Evolutionary conservation across 2,888 invertebrate species (phyloP).

Genomic region (Cerceris rybyensis): DNA sequence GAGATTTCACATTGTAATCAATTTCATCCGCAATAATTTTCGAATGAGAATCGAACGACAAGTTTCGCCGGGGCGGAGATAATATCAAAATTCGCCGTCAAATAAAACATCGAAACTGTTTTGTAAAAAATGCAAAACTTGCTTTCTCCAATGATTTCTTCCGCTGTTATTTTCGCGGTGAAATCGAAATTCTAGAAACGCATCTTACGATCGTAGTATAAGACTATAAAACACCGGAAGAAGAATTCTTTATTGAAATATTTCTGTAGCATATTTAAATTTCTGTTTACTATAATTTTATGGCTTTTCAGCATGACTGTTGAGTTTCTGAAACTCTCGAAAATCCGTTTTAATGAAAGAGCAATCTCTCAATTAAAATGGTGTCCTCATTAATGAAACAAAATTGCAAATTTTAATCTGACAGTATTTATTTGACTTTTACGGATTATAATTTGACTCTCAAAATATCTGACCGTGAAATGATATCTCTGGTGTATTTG

Average conservation of each 20-base stretch:
- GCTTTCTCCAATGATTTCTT: constrained; percentile 32
- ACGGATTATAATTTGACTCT: too few relatives aligned
- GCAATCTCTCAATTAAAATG: too few relatives aligned
- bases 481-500: too few relatives aligned
- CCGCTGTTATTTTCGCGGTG: not conserved
- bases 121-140: constrained; percentile 19
- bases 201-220: not conserved
- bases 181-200: constrained; percentile 21
- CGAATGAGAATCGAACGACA: not conserved
- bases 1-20: constrained; percentile 9
- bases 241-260: not conserved
- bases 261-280: too few relatives aligned
- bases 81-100: not conserved
- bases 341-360: too few relatives aligned
- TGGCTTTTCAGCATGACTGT: too few relatives aligned
- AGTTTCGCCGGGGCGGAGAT: not conserved
- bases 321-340: too few relatives aligned
- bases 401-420: too few relatives aligned
- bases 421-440: too few relatives aligned
- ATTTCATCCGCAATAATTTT: constrained; percentile 12
- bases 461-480: too few relatives aligned
- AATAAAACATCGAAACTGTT: not conserved
- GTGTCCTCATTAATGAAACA: too few relatives aligned
- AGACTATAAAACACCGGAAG: constrained; percentile 9
- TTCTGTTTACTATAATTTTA: too few relatives aligned